Evolutionary conservation across 2,888 invertebrate species (phyloP), one percentile per base, ranked within the genome.

Genomic region (Zelleria hepariella): DNA sequence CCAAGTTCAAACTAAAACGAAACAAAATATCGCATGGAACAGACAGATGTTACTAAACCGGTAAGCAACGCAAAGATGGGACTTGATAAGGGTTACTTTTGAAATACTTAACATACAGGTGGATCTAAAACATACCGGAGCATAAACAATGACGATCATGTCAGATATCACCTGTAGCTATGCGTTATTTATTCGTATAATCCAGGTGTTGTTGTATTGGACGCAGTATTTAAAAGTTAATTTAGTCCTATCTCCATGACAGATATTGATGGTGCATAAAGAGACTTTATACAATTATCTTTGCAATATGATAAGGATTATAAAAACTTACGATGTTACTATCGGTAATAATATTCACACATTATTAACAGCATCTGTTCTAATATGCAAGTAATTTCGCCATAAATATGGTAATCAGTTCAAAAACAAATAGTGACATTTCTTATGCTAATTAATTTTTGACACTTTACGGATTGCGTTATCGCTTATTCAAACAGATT

Each of bases 41-140:
- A 57, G 76, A 74, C 86, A 86, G 87, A 86, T 87, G 87, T 82
- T 78, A 73, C 61, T 63, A 67, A 68, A 78, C 77, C 83, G 73
- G 86, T 87, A 87, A 51, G 10, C 25, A 20, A 8, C 53, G 2
- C 23, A 42, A 42, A 42, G 32, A 42, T 15, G 15, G 32, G 32
- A 42, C n/a, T 15, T n/a, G 53, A 54, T 23, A 54, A 42, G 32
- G 32, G 32, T 49, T 49, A 49, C 21, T 49, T 21, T 21, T 21
- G 21, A 20, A 21, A 49, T 20, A 20, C 49, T 49, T 21, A 20
- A 21, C 21, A 49, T 49, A 49, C 49, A 49, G 49, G 49, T 49
- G 49, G 49, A 21, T 49, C 18, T 21, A 49, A 49, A 49, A 49
- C 18, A 49, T 49, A 15, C 32, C 32, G 15, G 15, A 15, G 15